Base-by-base conservation (phyloP, 2,888 invertebrate genomes). In the Minunthozetes semirufus region DNA sequence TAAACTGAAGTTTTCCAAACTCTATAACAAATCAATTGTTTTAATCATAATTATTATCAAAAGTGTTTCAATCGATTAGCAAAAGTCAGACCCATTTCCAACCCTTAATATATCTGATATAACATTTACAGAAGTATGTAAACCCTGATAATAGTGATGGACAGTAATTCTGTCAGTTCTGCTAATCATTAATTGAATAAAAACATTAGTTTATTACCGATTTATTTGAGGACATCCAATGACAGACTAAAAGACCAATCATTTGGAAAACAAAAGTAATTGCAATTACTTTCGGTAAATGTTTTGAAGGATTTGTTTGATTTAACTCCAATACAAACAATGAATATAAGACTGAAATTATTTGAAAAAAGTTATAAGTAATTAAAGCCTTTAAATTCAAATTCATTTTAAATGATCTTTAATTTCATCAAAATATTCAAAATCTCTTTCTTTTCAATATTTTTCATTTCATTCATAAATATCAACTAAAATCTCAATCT, bases 251-350 rank as follows among this genome's bases (percentile, higher is more conserved):
- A 29, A 66, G 19, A 42, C 13, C 38, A 22, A 42, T 66, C 1
- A 19, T 19, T 66, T 66, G 66, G 19, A 66, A 66, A 19, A 17
- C 17, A n/a, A 38, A 66, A 38, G 4, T 38, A 8, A 66, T 66
- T 66, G 38, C 19, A 8, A 66, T 33, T n/a, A 38, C 25, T 19
- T 33, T 66, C 19, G 42, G 66, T 19, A 66, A 66, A 38, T 8
- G 66, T 66, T 66, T 33, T 19, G 66, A 66, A 19, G 66, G 66
- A 66, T 66, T 66, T 38, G 17, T 5, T 66, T 38, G 2, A 19
- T 33, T 66, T 8, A 66, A 38, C 5, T 11, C 5, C 22, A 66
- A 66, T 38, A n/a, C 42, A 5, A 25, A 19, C 19, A 66, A n/a
- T 38, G 38, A 38, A 66, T 66, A 66, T 38, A 66, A 19, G 5